phyloP scores from a whole-genome alignment of 2,888 invertebrate genomes.

The Brenthis ino region DNA sequence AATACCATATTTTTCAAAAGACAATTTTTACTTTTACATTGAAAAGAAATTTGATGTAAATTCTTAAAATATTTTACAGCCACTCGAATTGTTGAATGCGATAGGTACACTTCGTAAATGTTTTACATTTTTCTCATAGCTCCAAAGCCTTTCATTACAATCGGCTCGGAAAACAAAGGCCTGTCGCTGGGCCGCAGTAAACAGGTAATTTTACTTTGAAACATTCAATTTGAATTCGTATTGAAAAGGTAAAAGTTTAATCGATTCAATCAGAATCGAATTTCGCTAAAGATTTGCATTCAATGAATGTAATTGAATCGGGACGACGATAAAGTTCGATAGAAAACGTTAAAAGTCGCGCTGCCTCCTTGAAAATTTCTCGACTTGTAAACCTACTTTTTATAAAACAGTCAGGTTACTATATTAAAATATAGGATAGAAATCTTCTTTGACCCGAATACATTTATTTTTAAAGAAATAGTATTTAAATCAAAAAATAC shows the following conservation, averaged over 20 bases:
- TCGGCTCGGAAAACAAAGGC: conserved; percentile 46
- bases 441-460: background rate
- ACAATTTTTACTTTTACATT: conserved; percentile 7
- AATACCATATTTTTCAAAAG: background rate
- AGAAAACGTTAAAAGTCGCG: conserved; percentile 32
- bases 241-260: conserved; percentile 40
- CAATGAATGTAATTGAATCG: conserved; percentile 52
- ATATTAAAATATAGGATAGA: background rate
- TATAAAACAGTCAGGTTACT: conserved; percentile 9
- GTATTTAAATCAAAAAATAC: too few relatives aligned
- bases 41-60: conserved; percentile 50
- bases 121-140: conserved; percentile 34
- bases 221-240: conserved; percentile 29
- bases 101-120: conserved; percentile 46
- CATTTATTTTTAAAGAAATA: too few relatives aligned
- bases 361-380: conserved; percentile 19
- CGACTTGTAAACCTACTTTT: conserved; percentile 19
- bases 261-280: conserved; percentile 41
- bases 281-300: conserved; percentile 51
- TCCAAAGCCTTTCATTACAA: conserved; percentile 25
- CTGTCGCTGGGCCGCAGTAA: conserved; percentile 41
- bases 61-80: conserved; percentile 60
- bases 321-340: conserved; percentile 37
- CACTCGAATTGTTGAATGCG: conserved; percentile 53
- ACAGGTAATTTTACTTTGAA: conserved; percentile 36